phyloP scores from a whole-genome alignment of 2,888 invertebrate species.

The Argyresthia goedartella region DNA sequence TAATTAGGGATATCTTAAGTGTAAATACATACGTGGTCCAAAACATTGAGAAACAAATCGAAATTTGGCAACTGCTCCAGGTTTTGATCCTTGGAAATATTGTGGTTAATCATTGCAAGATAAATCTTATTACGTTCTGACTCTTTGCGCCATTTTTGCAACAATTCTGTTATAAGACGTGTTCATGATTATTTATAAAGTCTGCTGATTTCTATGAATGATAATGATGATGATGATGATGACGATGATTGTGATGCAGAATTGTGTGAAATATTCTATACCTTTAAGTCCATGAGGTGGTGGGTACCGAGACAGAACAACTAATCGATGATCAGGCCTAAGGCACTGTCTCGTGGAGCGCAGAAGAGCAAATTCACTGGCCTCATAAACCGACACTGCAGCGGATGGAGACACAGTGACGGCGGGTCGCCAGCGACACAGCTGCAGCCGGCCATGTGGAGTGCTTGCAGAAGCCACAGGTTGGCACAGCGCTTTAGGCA shows the following conservation, averaged over 20 bases:
- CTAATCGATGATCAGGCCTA: slow-evolving; percentile 4
- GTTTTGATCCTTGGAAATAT: slow-evolving; percentile 12
- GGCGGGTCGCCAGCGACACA: background rate
- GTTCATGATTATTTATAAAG: background rate
- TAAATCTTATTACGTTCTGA: slow-evolving; percentile 12
- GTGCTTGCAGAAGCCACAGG: slow-evolving; percentile 1
- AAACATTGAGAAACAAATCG: slow-evolving; percentile 15
- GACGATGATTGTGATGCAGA: too few species aligned
- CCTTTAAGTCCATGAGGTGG: slow-evolving; percentile 12
- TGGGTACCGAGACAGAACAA: slow-evolving; percentile 16
- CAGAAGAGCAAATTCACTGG: background rate
- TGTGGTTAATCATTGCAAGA: slow-evolving; percentile 15
- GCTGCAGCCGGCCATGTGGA: background rate
- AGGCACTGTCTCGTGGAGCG: background rate
- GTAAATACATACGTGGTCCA: slow-evolving; percentile 14
- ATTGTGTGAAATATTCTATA: background rate
- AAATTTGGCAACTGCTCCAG: slow-evolving; percentile 13
- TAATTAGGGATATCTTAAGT: background rate
- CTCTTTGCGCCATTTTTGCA: slow-evolving; percentile 14
- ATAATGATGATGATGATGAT: too few species aligned
- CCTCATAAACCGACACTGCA: background rate
- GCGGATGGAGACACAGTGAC: background rate
- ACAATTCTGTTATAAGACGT: slow-evolving; percentile 7
- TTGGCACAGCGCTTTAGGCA: background rate
- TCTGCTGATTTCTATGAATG: too few species aligned